A percentile compares a stretch with the other conserved stretches of the same genome.
Conservation (phyloP, 1,140 invertebrate species). For the Mylabris phalerata region DNA sequence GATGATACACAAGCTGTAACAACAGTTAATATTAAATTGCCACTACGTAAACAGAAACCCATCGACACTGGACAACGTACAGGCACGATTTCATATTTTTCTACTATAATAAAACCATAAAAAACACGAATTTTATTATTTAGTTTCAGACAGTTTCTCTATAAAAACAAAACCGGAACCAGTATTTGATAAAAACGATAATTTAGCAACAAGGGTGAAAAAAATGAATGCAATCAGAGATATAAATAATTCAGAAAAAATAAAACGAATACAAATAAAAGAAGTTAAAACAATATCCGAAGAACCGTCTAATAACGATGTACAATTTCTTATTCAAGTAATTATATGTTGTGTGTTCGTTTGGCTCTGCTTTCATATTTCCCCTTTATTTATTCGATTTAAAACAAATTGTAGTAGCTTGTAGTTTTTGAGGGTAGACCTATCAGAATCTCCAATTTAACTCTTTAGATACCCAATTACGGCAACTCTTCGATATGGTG, state of each 20-base stretch:
- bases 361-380: no score
- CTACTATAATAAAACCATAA: not conserved
- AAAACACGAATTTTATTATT: not conserved
- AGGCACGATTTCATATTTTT: constrained; percentile 19
- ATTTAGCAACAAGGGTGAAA: constrained; percentile 32
- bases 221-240: constrained; percentile 35
- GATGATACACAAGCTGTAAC: constrained; percentile 46
- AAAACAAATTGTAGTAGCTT: no score
- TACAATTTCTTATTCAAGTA: constrained; percentile 52
- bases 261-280: constrained; percentile 35
- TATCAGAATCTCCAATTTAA: no score
- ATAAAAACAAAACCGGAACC: constrained; percentile 24
- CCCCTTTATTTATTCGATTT: no score
- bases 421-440: no score
- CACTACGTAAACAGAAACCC: constrained; percentile 48
- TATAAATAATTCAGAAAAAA: constrained; percentile 13
- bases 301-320: constrained; percentile 45
- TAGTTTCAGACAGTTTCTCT: constrained; percentile 24
- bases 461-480: no score
- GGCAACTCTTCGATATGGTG: no score
- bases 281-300: constrained; percentile 38
- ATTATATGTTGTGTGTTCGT: constrained; percentile 22
- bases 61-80: constrained; percentile 28
- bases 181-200: constrained; percentile 34
- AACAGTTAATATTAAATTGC: constrained; percentile 58